Percentiles rank a stretch among this genome's conserved stretches.
phyloP scores from a whole-genome alignment of 2,797 vertebrate genomes.

The Gymnothorax javanicus region DNA sequence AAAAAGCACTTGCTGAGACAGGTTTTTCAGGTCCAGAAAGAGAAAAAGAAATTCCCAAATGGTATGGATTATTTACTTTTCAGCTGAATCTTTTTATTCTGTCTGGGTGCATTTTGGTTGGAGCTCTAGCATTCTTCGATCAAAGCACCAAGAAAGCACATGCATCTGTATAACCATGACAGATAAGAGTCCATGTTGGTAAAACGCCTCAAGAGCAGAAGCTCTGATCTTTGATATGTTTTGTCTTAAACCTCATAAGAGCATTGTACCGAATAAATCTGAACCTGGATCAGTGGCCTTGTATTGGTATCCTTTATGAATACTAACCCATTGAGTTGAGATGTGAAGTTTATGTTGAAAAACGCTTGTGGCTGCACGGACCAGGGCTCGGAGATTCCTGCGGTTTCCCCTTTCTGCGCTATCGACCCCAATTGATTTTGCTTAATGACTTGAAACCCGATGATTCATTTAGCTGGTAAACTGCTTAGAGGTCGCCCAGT shows the following conservation, averaged over 20 bases:
- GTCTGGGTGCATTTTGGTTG: too few relatives aligned
- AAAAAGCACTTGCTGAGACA: too few relatives aligned
- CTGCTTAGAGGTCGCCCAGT: neutral
- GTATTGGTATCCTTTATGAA: too few relatives aligned
- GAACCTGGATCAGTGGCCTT: too few relatives aligned
- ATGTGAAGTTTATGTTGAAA: neutral
- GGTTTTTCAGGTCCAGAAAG: neutral
- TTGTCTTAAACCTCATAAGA: too few relatives aligned
- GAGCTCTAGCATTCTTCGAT: neutral
- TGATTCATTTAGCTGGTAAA: constrained; percentile 1
- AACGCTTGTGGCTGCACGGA: neutral
- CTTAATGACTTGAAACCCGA: constrained; percentile 26
- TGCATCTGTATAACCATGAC: neutral
- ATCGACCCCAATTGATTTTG: constrained; percentile 25
- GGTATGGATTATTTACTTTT: neutral
- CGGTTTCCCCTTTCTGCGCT: neutral
- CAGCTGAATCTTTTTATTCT: neutral
- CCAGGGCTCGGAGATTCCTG: neutral
- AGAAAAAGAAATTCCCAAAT: neutral
- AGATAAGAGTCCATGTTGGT: too few relatives aligned
- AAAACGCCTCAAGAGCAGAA: too few relatives aligned
- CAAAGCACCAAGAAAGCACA: neutral
- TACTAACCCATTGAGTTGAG: neutral
- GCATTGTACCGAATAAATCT: too few relatives aligned
- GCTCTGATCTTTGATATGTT: too few relatives aligned